Base-by-base conservation (phyloP, 2,113 vertebrate genomes). In the Marmota flaviventris region DNA sequence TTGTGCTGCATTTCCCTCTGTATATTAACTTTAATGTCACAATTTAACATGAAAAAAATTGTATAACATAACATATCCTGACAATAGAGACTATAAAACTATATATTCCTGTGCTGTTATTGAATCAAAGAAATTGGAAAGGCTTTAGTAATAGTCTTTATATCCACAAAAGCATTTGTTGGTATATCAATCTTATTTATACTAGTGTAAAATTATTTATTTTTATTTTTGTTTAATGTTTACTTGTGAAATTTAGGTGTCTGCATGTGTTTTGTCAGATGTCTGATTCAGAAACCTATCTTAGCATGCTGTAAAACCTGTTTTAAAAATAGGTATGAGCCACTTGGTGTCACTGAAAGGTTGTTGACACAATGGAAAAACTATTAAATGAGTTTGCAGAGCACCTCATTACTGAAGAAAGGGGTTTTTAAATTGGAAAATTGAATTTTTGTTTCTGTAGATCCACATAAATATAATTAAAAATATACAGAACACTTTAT, bases 281-380 rank as follows among this genome's bases (percentile, higher is more conserved):
- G 70, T 78, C 51, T 85, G 77, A 75, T 89, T 96, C 69, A 93
- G 89, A 93, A 94, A 65, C 73, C 45, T 91, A 48, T 95, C 92
- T 90, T 51, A 90, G 34, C 56, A 81, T 95, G 93, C 42, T 95
- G 61, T 96, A 85, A 96, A 93, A 94, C 90, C 89, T 93, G 85
- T 96, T 97, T 96, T 97, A 97, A 97, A 98, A 97, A 97, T 96
- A 97, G 87, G 34, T 90, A 90, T 90, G 95, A 97, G 72, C 79
- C 70, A 92, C 53, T 84, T 45, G 0, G 61, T 95, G 93, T 92
- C 76, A 85, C 22, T 82, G 61, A 83, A 90, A 96, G 85, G 39
- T 95, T 95, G 70, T 95, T 95, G 96, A 96, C 91, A 70, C 56
- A 95, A 48, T 87, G 91, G 93, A 96, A 96, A 96, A 96, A 81